A percentile compares a stretch with the other conserved stretches of the same genome.
Conservation (phyloP, 2,797 vertebrate species). For the Carcharodon carcharias region DNA sequence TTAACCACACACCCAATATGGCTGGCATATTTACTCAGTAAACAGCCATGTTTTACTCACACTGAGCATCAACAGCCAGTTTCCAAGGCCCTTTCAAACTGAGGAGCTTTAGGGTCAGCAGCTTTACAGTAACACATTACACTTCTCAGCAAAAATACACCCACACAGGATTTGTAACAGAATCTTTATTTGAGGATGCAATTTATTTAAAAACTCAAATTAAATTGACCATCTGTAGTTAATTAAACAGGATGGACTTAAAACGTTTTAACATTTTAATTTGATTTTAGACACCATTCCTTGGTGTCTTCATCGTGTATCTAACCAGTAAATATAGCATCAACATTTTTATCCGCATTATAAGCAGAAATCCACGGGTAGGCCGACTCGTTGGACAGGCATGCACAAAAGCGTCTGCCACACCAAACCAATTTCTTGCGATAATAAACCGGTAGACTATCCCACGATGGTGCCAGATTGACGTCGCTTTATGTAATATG, state of each 20-base stretch:
- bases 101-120: background rate
- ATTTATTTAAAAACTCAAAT: background rate
- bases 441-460: background rate
- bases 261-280: background rate
- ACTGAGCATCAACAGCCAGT: background rate
- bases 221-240: background rate
- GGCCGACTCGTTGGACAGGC: background rate
- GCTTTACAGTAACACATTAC: background rate
- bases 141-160: background rate
- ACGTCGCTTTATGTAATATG: background rate
- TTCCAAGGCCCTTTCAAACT: background rate
- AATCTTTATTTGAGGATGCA: background rate
- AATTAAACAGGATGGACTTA: background rate
- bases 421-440: background rate
- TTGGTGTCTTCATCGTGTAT: background rate
- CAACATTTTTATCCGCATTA: background rate
- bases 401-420: background rate
- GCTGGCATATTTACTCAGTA: background rate
- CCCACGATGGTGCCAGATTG: background rate
- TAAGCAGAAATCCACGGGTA: background rate
- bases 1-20: background rate
- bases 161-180: background rate
- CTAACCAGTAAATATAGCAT: background rate
- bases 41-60: background rate
- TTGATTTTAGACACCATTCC: background rate